These are phyloP conservation scores for Netelia melanura DNA, from an alignment of 2,888 invertebrate genomes.

Conservation along the genomic window DNA sequence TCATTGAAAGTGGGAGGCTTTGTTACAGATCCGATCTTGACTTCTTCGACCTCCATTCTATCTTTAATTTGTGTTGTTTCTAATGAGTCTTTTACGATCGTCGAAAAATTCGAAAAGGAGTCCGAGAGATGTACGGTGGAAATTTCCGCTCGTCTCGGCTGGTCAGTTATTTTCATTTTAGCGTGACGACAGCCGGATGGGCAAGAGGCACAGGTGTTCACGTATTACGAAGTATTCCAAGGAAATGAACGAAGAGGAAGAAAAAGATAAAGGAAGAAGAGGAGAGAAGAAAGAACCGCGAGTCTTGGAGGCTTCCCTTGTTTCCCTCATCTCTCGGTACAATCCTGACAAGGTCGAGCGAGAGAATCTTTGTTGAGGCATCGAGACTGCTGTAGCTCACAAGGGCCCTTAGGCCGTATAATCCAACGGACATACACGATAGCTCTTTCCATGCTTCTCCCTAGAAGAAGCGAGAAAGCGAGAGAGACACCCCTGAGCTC, in stretches of 20 bases:
- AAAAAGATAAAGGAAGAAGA: conserved; percentile 22
- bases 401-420: conserved; percentile 50
- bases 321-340: conserved; percentile 47
- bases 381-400: conserved; percentile 68
- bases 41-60: neutral
- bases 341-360: conserved; percentile 68
- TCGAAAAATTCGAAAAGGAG: neutral
- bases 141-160: conserved; percentile 11
- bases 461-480: conserved; percentile 20
- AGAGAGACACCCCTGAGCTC: conserved; percentile 50
- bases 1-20: neutral
- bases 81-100: conserved; percentile 5
- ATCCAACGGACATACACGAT: conserved; percentile 49
- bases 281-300: conserved; percentile 35
- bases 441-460: conserved; percentile 54
- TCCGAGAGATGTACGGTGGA: neutral
- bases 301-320: conserved; percentile 33
- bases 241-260: conserved; percentile 20
- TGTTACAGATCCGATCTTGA: neutral
- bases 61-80: neutral
- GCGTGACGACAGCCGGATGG: conserved; percentile 6
- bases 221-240: neutral
- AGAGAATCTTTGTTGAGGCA: conserved; percentile 74
- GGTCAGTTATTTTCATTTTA: conserved; percentile 31
- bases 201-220: conserved; percentile 44